Base-by-base conservation (phyloP, 2,797 vertebrate genomes). In the Phrynocephalus vlangalii region DNA sequence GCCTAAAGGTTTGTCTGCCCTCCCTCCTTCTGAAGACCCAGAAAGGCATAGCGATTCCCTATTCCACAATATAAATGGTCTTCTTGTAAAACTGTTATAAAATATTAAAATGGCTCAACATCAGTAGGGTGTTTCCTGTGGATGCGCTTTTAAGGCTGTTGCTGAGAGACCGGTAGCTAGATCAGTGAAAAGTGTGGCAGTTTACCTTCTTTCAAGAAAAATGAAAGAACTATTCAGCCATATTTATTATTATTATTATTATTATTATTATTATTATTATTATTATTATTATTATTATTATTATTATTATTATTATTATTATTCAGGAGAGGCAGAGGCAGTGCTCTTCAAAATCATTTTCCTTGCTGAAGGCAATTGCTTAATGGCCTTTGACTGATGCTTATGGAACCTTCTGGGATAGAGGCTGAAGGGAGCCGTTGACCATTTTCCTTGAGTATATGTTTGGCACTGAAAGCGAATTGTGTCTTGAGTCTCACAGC, bases 71-170 rank as follows among this genome's bases (percentile, higher is more conserved):
- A 72, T 85, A 82, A 8, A 1, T 86, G 63, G 30, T 28, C 83
- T 84, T 93, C 50, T 78, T 87, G 91, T 87, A 76, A 90, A 22
- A 24, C 67, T 18, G 68, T 22, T 2, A 66, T 63, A 50, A 84
- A 79, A 72, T 63, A 33, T 63, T 30, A 83, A 94, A 89, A 86
- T 83, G 84, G 26, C 66, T 11, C 82, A 68, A 77, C 0, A 5
- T 82, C 68, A 88, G 0, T 8, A 76, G 20, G 82, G 30, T 6
- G 72, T 52, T 52, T 78, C 28, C 56, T 6, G 76, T 9, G 38
- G 83, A 67, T 15, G 71, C 66, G 9, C 82, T 71, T 75, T 82
- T 81, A 63, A 73, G 79, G 28, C 79, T 78, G 44, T 16, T 68
- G 88, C 91, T 3, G 26, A 80, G 56, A 91, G 63, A 68, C 82